These are phyloP conservation scores for Chalcosyrphus nemorum DNA, from an alignment of 2,888 invertebrate species.

Conservation along the genomic window DNA sequence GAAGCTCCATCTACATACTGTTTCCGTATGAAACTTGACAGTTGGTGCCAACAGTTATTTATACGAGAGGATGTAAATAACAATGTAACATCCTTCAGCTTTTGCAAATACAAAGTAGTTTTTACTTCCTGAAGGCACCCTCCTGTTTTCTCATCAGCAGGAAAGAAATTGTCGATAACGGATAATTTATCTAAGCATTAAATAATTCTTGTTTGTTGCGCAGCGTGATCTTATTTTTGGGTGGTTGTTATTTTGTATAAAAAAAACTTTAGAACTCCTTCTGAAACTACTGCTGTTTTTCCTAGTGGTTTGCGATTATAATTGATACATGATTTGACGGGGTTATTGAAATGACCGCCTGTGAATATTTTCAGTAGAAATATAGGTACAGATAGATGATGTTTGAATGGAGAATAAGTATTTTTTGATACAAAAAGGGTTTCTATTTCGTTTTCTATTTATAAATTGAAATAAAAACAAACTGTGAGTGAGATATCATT, in stretches of 20 bases:
- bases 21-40: constrained; percentile 29
- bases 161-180: constrained; percentile 55
- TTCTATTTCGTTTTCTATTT: no score
- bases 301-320: constrained; percentile 28
- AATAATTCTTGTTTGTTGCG: constrained; percentile 12
- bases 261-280: not conserved
- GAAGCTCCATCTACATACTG: constrained; percentile 3
- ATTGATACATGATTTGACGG: constrained; percentile 23
- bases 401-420: no score
- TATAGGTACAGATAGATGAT: no score
- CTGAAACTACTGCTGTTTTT: constrained; percentile 7
- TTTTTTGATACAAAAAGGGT: no score
- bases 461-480: no score
- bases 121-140: constrained; percentile 31
- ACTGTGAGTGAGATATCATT: no score
- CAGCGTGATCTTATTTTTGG: constrained; percentile 50
- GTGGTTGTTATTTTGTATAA: constrained; percentile 8
- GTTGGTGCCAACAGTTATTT: constrained; percentile 37
- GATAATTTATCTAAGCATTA: constrained; percentile 52
- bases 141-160: constrained; percentile 19
- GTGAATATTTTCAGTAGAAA: no score
- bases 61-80: constrained; percentile 43
- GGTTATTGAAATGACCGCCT: constrained; percentile 3
- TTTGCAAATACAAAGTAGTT: constrained; percentile 46
- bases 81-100: constrained; percentile 56